Percentiles rank a stretch among this genome's conserved stretches.
Evolutionary conservation across 1,140 invertebrate genomes (phyloP).

Genomic region (Heliconius nattereri): DNA sequence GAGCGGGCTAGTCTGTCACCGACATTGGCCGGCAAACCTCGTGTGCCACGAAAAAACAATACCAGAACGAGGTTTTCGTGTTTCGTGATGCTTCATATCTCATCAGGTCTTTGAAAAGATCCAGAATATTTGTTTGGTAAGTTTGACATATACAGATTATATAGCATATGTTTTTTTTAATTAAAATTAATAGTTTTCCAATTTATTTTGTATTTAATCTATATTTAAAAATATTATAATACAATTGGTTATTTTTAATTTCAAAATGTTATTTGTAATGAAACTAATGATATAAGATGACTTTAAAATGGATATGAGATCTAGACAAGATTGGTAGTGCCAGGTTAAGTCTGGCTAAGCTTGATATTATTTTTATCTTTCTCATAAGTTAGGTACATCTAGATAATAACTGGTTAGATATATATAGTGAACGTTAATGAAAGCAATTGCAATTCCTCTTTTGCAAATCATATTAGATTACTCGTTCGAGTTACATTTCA

Average conservation of each 20-base stretch:
- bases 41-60: slow-evolving; percentile 45
- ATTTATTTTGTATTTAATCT: not conserved
- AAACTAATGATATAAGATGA: not conserved
- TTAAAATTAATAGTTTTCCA: not conserved
- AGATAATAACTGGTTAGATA: not conserved
- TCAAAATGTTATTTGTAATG: too few relatives aligned
- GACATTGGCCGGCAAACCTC: slow-evolving; percentile 61
- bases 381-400: not conserved
- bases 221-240: not conserved
- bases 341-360: not conserved
- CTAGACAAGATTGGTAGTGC: not conserved
- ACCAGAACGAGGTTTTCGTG: slow-evolving; percentile 31
- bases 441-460: not conserved
- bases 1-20: slow-evolving; percentile 61
- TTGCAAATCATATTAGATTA: not conserved
- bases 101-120: slow-evolving; percentile 18
- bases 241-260: not conserved
- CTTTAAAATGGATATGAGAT: not conserved
- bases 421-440: not conserved
- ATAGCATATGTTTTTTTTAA: not conserved
- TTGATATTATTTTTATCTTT: slow-evolving; percentile 1
- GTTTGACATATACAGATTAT: not conserved
- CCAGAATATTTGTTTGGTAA: slow-evolving; percentile 23
- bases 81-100: slow-evolving; percentile 35
- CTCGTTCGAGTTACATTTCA: not conserved